These are phyloP conservation scores for Campodea augens DNA, from an alignment of 1,140 invertebrate species.

Conservation along the genomic window DNA sequence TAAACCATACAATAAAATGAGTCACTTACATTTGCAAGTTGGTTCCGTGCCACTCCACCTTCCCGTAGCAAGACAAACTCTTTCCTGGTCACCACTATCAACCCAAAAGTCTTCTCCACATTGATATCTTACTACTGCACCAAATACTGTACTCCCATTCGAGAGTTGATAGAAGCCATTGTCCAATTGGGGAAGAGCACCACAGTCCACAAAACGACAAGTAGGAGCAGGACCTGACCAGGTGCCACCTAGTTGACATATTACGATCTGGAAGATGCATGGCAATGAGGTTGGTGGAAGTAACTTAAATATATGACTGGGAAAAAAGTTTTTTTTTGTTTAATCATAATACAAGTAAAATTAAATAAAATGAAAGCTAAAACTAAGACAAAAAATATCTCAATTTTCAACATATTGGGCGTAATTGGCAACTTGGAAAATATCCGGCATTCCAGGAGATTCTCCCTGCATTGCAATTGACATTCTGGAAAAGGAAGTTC, in stretches of 20 bases:
- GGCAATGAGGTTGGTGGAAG: no score
- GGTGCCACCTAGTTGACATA: slow-evolving; percentile 56
- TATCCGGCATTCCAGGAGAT: no score
- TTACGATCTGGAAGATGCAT: slow-evolving; percentile 35
- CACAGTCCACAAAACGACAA: slow-evolving; percentile 75
- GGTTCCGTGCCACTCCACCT: slow-evolving; percentile 71
- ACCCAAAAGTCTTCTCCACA: slow-evolving; percentile 71
- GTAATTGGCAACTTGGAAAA: no score
- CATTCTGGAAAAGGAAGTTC: no score
- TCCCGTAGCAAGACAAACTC: slow-evolving; percentile 57
- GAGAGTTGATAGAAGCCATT: slow-evolving; percentile 48
- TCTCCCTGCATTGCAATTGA: no score
- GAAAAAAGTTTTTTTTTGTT: no score
- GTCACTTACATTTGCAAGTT: slow-evolving; percentile 62
- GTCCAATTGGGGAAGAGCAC: slow-evolving; percentile 51
- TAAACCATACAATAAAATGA: no score
- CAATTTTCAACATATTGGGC: no score
- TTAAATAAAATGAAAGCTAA: no score
- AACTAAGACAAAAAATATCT: no score
- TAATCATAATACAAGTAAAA: no score
- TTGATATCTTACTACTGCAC: slow-evolving; percentile 48
- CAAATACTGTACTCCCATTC: slow-evolving; percentile 60
- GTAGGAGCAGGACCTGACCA: slow-evolving; percentile 60
- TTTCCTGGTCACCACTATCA: slow-evolving; percentile 37
- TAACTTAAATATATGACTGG: no score